Evolutionary conservation across 2,113 vertebrate genomes (phyloP).

Genomic region (Gambusia affinis): DNA sequence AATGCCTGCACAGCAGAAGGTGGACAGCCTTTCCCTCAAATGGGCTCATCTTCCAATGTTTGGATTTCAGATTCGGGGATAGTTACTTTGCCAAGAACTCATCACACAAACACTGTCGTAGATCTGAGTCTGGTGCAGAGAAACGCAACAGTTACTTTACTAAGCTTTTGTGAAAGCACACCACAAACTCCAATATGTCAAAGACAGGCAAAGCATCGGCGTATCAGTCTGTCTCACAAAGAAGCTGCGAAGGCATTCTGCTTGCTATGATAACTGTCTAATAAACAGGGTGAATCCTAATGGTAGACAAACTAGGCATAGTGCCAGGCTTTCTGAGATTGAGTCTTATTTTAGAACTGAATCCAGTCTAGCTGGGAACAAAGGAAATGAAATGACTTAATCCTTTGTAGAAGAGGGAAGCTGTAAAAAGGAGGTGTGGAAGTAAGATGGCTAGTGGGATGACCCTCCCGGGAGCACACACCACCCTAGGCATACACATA

Average conservation of each 20-base stretch:
- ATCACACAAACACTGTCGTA: not conserved
- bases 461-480: constrained; percentile 61
- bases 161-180: not conserved
- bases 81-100: not conserved
- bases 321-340: too few relatives aligned
- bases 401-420: constrained; percentile 19
- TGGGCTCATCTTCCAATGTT: not conserved
- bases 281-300: not conserved
- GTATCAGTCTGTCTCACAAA: too few relatives aligned
- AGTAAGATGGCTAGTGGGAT: constrained; percentile 48
- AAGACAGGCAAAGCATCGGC: not conserved
- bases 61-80: not conserved
- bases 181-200: not conserved
- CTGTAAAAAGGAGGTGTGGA: constrained; percentile 36
- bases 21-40: not conserved
- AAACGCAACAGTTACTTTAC: not conserved
- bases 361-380: constrained; percentile 36
- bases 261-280: not conserved
- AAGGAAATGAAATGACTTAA: constrained; percentile 42
- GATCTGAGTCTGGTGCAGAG: not conserved
- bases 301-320: too few relatives aligned
- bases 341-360: not conserved
- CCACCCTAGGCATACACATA: constrained; percentile 74
- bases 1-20: not conserved
- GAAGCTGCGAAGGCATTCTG: too few relatives aligned